Base-by-base conservation (phyloP, 2,113 vertebrate genomes). In the Ornithorhynchus anatinus region DNA sequence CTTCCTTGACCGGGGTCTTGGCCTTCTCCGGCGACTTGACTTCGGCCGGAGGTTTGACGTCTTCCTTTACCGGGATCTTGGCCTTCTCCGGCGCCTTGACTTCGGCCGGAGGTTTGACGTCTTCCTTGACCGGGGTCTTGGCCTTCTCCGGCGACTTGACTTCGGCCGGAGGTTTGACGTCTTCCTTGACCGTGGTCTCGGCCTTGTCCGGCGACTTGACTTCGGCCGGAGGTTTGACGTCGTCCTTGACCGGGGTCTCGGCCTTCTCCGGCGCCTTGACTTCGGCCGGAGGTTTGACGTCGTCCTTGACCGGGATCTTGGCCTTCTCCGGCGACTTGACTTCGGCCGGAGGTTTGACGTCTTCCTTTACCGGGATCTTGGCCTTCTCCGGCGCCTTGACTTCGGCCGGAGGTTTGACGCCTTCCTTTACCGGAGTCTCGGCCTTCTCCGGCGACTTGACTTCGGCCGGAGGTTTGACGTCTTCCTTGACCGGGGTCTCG, bases 1-100 rank as follows among this genome's bases (percentile, higher is more conserved):
- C 82, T 20, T 88, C 86, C 14, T 89, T 77, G 22, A 72, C 45
- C 0, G 80, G 84, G 5, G 87, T 72, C 17, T 85, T 86, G 10
- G 38, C 52, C 22, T 76, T 54, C 4, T 53, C 66, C 85, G 84
- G 36, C 78, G 89, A 37, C 58, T 78, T 88, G 65, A 89, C 86
- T 59, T 91, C 91, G 58, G 79, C n/a, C 13, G 63, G 51, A 33
- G 64, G 54, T 43, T 81, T 79, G 12, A 53, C 65, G 1, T 57
- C 79, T 0, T 90, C 86, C 0, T 89, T 84, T 0, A 53, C 36
- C 0, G 89, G 89, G 0, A 85, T 53, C 35, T 74, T 78, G 89
- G 48, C 90, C 85, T 79, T 91, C 88, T 2, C 88, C 57, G 60
- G 70, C 19, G 39, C 90, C 89, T 85, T 93, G 75, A 17, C 85